Percentiles rank a stretch among this genome's conserved stretches.
Evolutionary conservation across 2,113 vertebrate species (phyloP).

Genomic region (Pseudopodoces humilis): DNA sequence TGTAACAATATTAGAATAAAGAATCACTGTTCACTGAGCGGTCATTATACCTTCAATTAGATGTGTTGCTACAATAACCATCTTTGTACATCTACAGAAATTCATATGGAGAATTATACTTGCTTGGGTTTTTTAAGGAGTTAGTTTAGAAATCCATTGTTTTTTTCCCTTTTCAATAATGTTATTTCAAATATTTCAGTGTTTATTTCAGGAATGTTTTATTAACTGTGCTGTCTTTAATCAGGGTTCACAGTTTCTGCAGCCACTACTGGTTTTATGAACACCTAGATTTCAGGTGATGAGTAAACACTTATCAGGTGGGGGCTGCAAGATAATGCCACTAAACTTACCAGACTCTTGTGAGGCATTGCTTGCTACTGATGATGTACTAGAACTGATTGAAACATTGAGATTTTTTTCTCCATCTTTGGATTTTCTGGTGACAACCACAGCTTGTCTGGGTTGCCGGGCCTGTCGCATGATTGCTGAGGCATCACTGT

Average conservation of each 20-base stretch:
- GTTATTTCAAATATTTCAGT: not conserved
- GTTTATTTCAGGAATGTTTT: not conserved
- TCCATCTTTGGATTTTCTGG: conserved; percentile 72
- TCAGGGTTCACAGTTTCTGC: not conserved
- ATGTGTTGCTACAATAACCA: not conserved
- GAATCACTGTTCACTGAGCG: not conserved
- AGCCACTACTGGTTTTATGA: not conserved
- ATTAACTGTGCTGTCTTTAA: not conserved
- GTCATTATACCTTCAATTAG: not conserved
- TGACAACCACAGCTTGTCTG: conserved; percentile 87
- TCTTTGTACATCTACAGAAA: not conserved
- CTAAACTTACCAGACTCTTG: conserved; percentile 17
- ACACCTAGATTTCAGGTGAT: not conserved
- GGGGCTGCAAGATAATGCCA: not conserved
- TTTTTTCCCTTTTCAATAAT: not conserved
- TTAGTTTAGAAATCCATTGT: not conserved
- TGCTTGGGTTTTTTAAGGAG: not conserved
- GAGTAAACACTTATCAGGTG: not conserved
- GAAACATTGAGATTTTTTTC: not conserved
- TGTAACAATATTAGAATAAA: not conserved
- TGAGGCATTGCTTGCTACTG: conserved; percentile 31
- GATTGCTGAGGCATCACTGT: conserved; percentile 81
- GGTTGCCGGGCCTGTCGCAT: conserved; percentile 85
- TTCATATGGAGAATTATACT: not conserved
- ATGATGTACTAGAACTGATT: conserved; percentile 12